Evolutionary conservation across 2,113 vertebrate species (phyloP), one percentile per base, ranked within the genome.

Genomic region (Grammomys surdaster): DNA sequence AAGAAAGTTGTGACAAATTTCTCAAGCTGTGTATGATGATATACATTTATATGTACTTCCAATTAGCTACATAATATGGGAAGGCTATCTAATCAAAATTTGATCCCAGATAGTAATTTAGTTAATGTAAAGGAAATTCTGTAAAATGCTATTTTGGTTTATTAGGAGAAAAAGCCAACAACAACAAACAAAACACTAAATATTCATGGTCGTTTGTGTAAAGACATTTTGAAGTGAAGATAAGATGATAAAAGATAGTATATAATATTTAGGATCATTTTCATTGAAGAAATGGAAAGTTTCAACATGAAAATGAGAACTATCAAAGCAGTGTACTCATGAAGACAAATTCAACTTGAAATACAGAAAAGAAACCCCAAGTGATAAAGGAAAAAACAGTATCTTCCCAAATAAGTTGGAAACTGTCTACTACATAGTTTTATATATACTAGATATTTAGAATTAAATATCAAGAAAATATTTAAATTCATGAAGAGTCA

Each of bases 301-400:
- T 88, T 56, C 31, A 85, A 10, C 88, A 40, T 93, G n/a, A 82
- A 96, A 96, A 82, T 48, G 63, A 77, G 31, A 51, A 78, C 76
- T 51, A 33, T 51, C 46, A 73, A 96, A 92, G 82, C 3, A 28
- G 2, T 69, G 2, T 78, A 46, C 22, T 40, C 6, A 6, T 60
- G 11, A n/a, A 92, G 19, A 88, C 7, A 65, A 95, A 88, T 76
- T 31, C 48, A 56, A 81, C 88, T 91, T 93, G 69, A 90, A 95
- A 94, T 56, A 88, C 22, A 87, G 22, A 60, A 70, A 93, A 92
- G 17, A 82, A 93, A 36, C 9, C 9, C 22, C 33, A 93, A 54
- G 26, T 63, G 13, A 60, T 33, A 84, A 84, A 54, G 31, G 22
- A 69, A 91, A n/a, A 94, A 90, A 24, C 7, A 40, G 2, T 56